phyloP scores from a whole-genome alignment of 2,113 vertebrate species.

The Holacanthus passer region DNA sequence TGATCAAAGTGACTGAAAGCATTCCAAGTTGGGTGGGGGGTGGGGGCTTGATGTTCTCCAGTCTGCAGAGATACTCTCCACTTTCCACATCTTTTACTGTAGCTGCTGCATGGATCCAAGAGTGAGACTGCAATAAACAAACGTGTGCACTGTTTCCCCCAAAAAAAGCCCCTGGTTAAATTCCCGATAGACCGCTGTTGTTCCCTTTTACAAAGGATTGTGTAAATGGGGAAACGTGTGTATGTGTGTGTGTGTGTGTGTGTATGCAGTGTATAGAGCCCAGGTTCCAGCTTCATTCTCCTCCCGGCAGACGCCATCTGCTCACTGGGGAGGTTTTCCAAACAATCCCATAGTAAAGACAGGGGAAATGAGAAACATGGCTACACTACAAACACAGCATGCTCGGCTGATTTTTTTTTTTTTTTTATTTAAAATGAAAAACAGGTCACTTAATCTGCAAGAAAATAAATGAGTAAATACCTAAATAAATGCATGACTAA shows the following conservation, averaged over 20 bases:
- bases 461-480: conserved; percentile 14
- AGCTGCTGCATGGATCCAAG: conserved; percentile 54
- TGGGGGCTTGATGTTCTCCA: conserved; percentile 38
- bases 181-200: conserved; percentile 66
- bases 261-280: conserved; percentile 52
- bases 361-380: conserved; percentile 57
- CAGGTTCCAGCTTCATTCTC: conserved; percentile 75
- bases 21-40: conserved; percentile 12
- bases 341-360: conserved; percentile 74
- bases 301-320: conserved; percentile 83
- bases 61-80: conserved; percentile 45
- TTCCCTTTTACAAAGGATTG: conserved; percentile 67
- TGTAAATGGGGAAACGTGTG: conserved; percentile 57
- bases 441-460: conserved; percentile 11
- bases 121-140: conserved; percentile 68
- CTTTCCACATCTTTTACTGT: conserved; percentile 48
- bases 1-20: conserved; percentile 72
- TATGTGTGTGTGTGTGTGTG: conserved; percentile 64
- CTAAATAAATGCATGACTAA: background rate
- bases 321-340: conserved; percentile 79
- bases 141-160: conserved; percentile 60
- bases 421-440: conserved; percentile 19
- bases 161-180: conserved; percentile 69
- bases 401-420: background rate
- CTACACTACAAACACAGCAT: conserved; percentile 56